phyloP scores from a whole-genome alignment of 2,888 invertebrate species.

The Rhamphomyia laevipes region DNA sequence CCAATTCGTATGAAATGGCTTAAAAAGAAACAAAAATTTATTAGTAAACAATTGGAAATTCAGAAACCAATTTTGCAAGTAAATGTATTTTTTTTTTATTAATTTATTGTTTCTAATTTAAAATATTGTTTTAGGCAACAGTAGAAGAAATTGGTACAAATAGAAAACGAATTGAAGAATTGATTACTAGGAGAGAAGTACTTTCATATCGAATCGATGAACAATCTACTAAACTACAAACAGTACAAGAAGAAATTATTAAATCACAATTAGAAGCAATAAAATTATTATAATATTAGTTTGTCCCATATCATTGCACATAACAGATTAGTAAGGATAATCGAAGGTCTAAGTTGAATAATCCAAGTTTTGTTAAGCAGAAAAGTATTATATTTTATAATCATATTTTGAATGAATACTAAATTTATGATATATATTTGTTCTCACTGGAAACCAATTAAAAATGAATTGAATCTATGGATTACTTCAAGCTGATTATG shows the following conservation, averaged over 20 bases:
- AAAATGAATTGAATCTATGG: no score
- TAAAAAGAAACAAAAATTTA: conserved; percentile 15
- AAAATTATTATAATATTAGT: no score
- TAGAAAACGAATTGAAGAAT: neutral
- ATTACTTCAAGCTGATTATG: no score
- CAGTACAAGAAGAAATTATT: neutral
- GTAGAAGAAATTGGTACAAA: neutral
- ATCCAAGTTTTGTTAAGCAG: no score
- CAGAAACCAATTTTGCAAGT: conserved; percentile 16
- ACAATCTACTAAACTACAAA: neutral
- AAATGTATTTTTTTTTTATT: neutral
- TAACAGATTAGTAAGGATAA: no score
- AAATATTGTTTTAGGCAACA: neutral
- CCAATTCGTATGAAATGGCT: conserved; percentile 20
- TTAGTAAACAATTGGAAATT: conserved; percentile 18
- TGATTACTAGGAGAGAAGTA: neutral
- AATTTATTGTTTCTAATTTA: neutral
- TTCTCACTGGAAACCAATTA: no score
- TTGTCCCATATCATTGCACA: no score
- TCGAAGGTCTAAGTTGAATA: no score
- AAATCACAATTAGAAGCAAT: neutral
- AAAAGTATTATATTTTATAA: no score
- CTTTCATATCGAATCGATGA: neutral
- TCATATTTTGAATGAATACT: no score
- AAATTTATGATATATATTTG: no score